Conservation (phyloP, 2,113 vertebrate genomes). For the Pyrgilauda ruficollis region DNA sequence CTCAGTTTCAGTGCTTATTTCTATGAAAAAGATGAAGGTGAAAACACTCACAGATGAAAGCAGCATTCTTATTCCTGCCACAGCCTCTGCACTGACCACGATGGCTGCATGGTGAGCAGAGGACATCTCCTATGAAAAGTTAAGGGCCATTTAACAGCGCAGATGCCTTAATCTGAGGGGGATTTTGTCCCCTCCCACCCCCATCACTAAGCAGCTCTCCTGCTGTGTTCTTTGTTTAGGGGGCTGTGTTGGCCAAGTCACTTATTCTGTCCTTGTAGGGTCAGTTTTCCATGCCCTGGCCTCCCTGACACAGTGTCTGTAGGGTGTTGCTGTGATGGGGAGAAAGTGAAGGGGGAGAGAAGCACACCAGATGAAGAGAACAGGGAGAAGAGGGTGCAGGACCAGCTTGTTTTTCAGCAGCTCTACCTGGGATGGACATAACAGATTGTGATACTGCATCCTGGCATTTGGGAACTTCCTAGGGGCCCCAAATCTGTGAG, state of each 20-base stretch:
- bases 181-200: background rate
- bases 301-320: background rate
- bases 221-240: background rate
- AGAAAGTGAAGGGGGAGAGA: background rate
- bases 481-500: background rate
- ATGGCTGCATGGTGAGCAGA: background rate
- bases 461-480: background rate
- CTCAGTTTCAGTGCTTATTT: background rate
- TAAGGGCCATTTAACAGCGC: fast-evolving
- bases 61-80: background rate
- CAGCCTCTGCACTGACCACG: background rate
- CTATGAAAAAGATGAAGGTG: background rate
- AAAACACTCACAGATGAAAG: background rate
- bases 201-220: fast-evolving
- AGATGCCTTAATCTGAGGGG: background rate
- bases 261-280: background rate
- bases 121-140: background rate
- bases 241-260: background rate
- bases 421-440: background rate
- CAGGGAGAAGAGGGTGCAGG: fast-evolving
- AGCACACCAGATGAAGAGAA: background rate
- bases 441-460: fast-evolving
- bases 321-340: background rate
- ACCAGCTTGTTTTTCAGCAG: background rate
- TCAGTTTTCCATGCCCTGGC: background rate